Evolutionary conservation across 2,113 vertebrate genomes (phyloP).

Genomic region (Nerophis lumbriciformis): DNA sequence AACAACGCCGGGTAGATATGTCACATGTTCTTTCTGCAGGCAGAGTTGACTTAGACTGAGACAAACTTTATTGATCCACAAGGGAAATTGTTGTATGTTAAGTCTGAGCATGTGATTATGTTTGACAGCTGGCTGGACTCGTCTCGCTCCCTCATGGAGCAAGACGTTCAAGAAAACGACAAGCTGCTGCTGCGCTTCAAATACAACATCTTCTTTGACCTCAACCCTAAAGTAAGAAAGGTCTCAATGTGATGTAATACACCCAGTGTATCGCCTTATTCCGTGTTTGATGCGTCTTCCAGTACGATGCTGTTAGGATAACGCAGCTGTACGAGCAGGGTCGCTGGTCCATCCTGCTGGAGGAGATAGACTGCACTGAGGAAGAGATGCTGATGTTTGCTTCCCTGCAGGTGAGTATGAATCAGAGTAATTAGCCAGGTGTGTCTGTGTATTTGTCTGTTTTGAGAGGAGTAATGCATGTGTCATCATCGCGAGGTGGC

Average conservation of each 20-base stretch:
- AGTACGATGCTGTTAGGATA: constrained; percentile 94
- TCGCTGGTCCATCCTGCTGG: constrained; percentile 89
- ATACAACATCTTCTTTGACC: constrained; percentile 96
- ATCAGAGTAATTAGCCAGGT: too few species aligned
- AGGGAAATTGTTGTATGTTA: background rate
- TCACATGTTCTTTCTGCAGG: too few species aligned
- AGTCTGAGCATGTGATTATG: constrained; percentile 11
- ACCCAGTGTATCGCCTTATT: background rate
- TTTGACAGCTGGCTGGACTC: constrained; percentile 90
- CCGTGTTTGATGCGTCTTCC: constrained; percentile 14
- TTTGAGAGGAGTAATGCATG: background rate
- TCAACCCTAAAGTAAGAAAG: constrained; percentile 89
- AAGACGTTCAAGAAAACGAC: constrained; percentile 84
- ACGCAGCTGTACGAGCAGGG: constrained; percentile 97
- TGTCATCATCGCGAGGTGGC: background rate
- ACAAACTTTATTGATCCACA: too few species aligned
- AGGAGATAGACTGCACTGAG: constrained; percentile 96
- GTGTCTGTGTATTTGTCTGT: background rate
- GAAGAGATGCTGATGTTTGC: constrained; percentile 98
- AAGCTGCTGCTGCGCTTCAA: constrained; percentile 90
- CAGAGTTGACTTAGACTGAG: background rate
- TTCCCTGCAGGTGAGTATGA: constrained; percentile 81
- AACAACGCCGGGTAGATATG: constrained; percentile 82
- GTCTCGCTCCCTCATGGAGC: constrained; percentile 94
- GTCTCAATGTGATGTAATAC: background rate